Percentiles rank a stretch among this genome's conserved stretches.
These are phyloP conservation scores for Hemiscyllium ocellatum DNA, from an alignment of 2,113 vertebrate species.

Conservation along the genomic window DNA sequence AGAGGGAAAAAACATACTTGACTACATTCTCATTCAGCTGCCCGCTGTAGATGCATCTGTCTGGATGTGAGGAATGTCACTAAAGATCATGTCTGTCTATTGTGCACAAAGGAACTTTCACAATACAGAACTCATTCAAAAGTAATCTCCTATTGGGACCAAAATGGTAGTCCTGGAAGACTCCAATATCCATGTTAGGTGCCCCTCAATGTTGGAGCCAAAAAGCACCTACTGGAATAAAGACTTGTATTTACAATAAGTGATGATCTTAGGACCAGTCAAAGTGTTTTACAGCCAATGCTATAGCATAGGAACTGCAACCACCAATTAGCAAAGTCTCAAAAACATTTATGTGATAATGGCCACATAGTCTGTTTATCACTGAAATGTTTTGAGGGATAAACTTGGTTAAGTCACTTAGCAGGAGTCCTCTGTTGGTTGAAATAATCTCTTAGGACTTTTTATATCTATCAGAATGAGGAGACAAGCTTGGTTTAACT, in stretches of 20 bases:
- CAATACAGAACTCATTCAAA: not conserved
- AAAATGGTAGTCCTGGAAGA: not conserved
- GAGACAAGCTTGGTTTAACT: too few species aligned
- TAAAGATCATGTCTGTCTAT: not conserved
- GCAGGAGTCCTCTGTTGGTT: too few species aligned
- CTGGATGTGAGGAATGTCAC: not conserved
- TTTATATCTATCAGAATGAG: too few species aligned
- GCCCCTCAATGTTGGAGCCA: not conserved
- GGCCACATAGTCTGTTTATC: too few species aligned
- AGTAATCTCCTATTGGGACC: not conserved
- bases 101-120: not conserved
- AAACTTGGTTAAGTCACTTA: too few species aligned
- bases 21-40: too few species aligned
- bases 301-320: too few species aligned
- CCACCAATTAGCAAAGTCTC: too few species aligned
- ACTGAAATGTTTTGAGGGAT: too few species aligned
- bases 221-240: not conserved
- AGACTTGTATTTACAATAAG: not conserved
- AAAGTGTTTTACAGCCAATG: not conserved
- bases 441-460: too few species aligned
- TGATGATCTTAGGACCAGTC: not conserved
- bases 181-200: not conserved
- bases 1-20: too few species aligned
- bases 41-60: not conserved
- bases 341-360: too few species aligned